Percentiles rank a stretch among this genome's conserved stretches.
These are phyloP conservation scores for Macroteleia sp. DNA, from an alignment of 2,888 invertebrate species.

Conservation along the genomic window DNA sequence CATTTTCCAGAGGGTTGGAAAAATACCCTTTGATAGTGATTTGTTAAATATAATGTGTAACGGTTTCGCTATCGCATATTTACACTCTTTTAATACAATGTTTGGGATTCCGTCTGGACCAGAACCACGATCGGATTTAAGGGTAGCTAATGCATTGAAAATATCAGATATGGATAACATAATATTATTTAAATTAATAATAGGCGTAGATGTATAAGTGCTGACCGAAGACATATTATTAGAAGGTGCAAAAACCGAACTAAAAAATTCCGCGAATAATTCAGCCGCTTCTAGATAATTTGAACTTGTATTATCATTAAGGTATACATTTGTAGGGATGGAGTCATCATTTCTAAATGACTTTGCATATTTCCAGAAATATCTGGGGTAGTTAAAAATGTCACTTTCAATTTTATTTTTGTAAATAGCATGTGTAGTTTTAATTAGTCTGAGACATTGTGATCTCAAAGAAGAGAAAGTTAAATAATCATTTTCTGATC, in stretches of 20 bases:
- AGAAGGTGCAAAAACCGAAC: neutral
- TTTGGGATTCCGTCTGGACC: conserved; percentile 22
- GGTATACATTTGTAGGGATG: neutral
- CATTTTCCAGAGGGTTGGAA: conserved; percentile 6
- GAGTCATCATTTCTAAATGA: neutral
- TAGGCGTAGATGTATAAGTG: neutral
- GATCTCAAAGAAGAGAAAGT: neutral
- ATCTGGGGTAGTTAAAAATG: neutral
- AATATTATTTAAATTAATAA: neutral
- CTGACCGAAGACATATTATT: neutral
- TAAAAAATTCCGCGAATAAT: conserved; percentile 3
- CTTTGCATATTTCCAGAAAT: conserved; percentile 22
- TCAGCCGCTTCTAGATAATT: conserved; percentile 3
- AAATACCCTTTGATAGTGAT: neutral
- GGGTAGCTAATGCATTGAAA: neutral
- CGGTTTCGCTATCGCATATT: neutral
- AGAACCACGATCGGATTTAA: neutral
- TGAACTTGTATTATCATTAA: neutral
- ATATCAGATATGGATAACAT: neutral
- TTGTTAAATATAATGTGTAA: conserved; percentile 3
- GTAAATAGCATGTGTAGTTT: neutral
- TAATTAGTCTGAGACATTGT: neutral
- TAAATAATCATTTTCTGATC: neutral
- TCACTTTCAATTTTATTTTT: neutral
- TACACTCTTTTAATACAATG: conserved; percentile 2